These are phyloP conservation scores for Erethizon dorsatum DNA, from an alignment of 2,797 vertebrate species.

Conservation along the genomic window DNA sequence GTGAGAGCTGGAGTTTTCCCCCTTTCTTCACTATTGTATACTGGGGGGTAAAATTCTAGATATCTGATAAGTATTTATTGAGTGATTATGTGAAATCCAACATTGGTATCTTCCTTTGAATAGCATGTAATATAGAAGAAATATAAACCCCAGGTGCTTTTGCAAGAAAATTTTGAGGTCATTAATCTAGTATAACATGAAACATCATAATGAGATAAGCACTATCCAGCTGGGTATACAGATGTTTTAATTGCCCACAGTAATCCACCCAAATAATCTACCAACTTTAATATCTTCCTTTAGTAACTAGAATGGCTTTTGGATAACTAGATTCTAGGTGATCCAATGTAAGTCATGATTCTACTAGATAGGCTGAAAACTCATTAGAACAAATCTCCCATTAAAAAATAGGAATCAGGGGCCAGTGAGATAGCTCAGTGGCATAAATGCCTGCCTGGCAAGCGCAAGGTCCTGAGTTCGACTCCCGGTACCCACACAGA, in stretches of 20 bases:
- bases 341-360: neutral
- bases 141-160: slow-evolving; percentile 33
- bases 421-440: too few relatives aligned
- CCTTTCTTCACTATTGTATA: neutral
- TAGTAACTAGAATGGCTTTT: slow-evolving; percentile 28
- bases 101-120: neutral
- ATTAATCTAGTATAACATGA: slow-evolving; percentile 25
- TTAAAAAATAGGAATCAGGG: slow-evolving; percentile 31
- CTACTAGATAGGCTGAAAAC: neutral
- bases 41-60: neutral
- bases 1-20: neutral
- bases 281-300: neutral
- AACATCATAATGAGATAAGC: neutral
- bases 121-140: neutral
- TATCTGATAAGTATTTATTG: neutral
- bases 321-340: neutral
- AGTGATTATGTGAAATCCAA: slow-evolving; percentile 46
- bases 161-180: slow-evolving; percentile 23
- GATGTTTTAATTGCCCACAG: slow-evolving; percentile 1
- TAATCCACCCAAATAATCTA: neutral
- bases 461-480: too few relatives aligned
- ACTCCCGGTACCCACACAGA: too few relatives aligned
- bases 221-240: neutral
- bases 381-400: neutral
- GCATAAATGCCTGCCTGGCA: too few relatives aligned